These are phyloP conservation scores for Hypanus sabinus DNA, from an alignment of 2,113 vertebrate genomes.

Conservation along the genomic window DNA sequence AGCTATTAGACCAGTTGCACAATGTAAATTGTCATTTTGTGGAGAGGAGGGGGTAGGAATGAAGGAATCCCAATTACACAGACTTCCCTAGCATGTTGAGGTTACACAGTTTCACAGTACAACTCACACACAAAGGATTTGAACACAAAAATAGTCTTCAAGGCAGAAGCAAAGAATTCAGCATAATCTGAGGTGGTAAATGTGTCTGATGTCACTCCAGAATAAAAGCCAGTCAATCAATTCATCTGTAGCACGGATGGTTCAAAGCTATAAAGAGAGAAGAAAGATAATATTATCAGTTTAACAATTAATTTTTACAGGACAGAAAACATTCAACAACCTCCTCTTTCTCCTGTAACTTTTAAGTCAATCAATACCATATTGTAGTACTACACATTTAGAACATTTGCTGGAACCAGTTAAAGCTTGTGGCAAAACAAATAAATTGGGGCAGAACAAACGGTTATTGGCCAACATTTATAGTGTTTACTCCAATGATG, in stretches of 20 bases:
- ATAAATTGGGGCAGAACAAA: not conserved
- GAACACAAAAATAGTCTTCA: slow-evolving; percentile 23
- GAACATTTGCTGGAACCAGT: not conserved
- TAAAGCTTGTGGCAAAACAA: not conserved
- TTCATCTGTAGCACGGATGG: not conserved
- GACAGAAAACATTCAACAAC: not conserved
- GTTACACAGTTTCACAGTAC: not conserved
- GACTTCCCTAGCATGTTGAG: not conserved
- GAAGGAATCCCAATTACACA: not conserved
- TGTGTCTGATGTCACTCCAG: slow-evolving; percentile 1
- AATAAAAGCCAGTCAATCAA: slow-evolving; percentile 26
- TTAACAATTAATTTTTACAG: not conserved
- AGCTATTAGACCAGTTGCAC: not conserved
- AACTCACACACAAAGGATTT: slow-evolving; percentile 15
- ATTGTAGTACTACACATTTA: not conserved
- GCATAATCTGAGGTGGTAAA: not conserved
- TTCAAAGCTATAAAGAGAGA: not conserved
- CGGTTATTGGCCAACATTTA: not conserved
- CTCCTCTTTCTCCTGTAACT: not conserved
- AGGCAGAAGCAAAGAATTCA: slow-evolving; percentile 31
- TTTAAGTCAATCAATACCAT: not conserved
- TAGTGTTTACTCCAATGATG: not conserved
- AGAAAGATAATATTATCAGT: not conserved
- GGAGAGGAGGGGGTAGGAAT: not conserved
- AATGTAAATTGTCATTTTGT: not conserved